Evolutionary conservation across 1,140 invertebrate species (phyloP), one percentile per base, ranked within the genome.

Genomic region (Drosophila tristis): DNA sequence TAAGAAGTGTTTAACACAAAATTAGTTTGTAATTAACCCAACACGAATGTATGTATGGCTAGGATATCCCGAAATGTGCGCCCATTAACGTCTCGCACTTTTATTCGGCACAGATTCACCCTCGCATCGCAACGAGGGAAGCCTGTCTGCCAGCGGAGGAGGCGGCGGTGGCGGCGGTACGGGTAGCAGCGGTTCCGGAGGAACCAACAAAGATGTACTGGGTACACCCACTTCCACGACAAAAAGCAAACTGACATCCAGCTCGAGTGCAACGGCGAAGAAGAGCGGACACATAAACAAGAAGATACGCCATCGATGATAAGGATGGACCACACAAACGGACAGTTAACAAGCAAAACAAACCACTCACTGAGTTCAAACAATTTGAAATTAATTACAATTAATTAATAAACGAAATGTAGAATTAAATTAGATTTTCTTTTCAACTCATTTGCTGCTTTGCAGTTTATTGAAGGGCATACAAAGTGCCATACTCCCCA

Each of bases 301-400:
- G 55, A 92, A 92, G 56, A 92, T 92, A 29, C 53, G 87, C 29
- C 91, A 92, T 87, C 91, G 91, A 75, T 91, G 90, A 90, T 84
- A 62, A 44, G 11, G 31, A 5, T 66, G 13, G 26, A 16, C n/a
- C 25, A n/a, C 15, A 4, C 59, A 5, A 13, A 13, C 35, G 7
- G 35, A 39, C 11, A 39, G 35, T 39, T 39, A 39, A 39, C 35
- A 6, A 16, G 4, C 23, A 25, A 25, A 25, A 25, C 9, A 25
- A 50, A 20, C 11, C 61, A 26, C 26, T 39, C 8, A 25, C 43
- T 55, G 26, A 48, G 31, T 68, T 68, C 43, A 56, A 49, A 68
- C 11, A 25, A 31, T 53, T 67, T 42, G 1, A 39, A 68, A 70
- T 48, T 70, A 25, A 39, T 39, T 70, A 58, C 64, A 70, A 57